Base-by-base conservation (phyloP, 1,140 invertebrate genomes). In the Lepidostoma basale region DNA sequence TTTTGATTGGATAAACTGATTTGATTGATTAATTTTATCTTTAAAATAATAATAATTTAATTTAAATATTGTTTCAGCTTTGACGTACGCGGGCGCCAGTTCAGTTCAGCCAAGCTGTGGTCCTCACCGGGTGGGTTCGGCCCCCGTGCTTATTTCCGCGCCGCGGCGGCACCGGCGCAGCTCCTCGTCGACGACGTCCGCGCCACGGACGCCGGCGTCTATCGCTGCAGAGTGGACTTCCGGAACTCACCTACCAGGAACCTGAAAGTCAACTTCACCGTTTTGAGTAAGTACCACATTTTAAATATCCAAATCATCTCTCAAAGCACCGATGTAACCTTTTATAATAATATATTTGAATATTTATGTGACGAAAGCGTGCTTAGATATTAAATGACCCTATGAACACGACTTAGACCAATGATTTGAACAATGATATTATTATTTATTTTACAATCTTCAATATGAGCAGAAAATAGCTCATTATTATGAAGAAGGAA, bases 181-280 rank as follows among this genome's bases (percentile, higher is more conserved):
- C 81, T 94, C 52, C 85, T 89, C 62, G 86, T 94, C 25, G 89
- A 91, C 74, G 86, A 88, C 74, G 86, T 94, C 12, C 83, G 86
- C 28, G 83, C 89, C 30, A 83, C 85, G 9, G 92, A 95, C 78
- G 91, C 91, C 42, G 93, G 92, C 0, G 85, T 94, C 54, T 96
- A 94, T 78, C 84, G 92, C 58, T 96, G 94, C 81, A 83, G 94
- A 44, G 92, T 95, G 4, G 94, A 96, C 79, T 96, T 95, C 79
- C 87, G 87, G 42, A 92, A 94, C 77, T 93, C 92, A 0, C 92
- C 92, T 0, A 95, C 93, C 0, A 85, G 91, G 71, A 95, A 95
- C 77, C 84, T 90, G 54, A 91, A 91, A 81, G 88, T 95, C 77
- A 94, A 94, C 77, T 88, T 96, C 62, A 93, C 91, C 54, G 90